Conservation (phyloP, 2,797 vertebrate species). For the Lithobates pipiens region DNA sequence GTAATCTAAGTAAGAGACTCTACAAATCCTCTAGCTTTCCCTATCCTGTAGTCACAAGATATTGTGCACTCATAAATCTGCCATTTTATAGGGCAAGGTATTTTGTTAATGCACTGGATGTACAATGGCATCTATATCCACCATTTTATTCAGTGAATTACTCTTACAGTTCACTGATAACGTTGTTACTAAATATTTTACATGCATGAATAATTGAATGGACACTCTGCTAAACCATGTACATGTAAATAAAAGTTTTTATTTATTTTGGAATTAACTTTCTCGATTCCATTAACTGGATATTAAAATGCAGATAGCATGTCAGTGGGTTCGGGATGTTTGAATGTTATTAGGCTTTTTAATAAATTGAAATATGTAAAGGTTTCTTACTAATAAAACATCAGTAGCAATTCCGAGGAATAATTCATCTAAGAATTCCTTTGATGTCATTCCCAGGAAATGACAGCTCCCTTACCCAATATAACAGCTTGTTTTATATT, state of each 20-base stretch:
- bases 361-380: constrained; percentile 66
- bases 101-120: not conserved
- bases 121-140: not conserved
- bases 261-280: constrained; percentile 30
- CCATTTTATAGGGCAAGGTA: not conserved
- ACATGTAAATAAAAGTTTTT: constrained; percentile 41
- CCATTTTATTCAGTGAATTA: not conserved
- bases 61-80: not conserved
- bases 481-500: constrained; percentile 59
- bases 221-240: constrained; percentile 1
- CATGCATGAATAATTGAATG: constrained; percentile 4
- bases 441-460: constrained; percentile 60
- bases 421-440: constrained; percentile 62
- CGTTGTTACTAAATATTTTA: constrained; percentile 4
- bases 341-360: constrained; percentile 63
- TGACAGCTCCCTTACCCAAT: constrained; percentile 58
- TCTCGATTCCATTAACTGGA: constrained; percentile 11
- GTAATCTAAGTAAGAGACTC: not conserved
- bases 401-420: constrained; percentile 63
- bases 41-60: not conserved
- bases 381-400: constrained; percentile 63
- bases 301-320: constrained; percentile 56
- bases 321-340: constrained; percentile 4
- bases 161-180: not conserved
- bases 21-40: too few species aligned